These are phyloP conservation scores for Heliconius melpomene DNA, from an alignment of 1,140 invertebrate species.

Conservation along the genomic window DNA sequence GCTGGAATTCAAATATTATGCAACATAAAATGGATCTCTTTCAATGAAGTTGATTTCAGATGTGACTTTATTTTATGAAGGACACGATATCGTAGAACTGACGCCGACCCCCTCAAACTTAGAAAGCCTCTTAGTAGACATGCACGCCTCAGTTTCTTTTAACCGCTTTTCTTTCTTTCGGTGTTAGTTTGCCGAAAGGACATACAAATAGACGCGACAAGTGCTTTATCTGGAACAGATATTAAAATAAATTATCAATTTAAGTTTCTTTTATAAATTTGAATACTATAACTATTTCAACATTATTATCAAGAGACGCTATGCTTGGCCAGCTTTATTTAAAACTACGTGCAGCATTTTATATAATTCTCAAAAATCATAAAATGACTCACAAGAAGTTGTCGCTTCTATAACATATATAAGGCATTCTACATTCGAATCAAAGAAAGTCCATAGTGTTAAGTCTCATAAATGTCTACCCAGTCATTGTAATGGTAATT, in stretches of 20 bases:
- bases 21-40: background rate
- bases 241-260: background rate
- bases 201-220: constrained; percentile 61
- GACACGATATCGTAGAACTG: constrained; percentile 59
- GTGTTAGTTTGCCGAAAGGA: constrained; percentile 57
- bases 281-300: background rate
- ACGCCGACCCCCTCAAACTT: constrained; percentile 62
- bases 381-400: background rate
- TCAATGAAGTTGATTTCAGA: constrained; percentile 8
- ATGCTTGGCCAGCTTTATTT: constrained; percentile 32
- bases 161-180: constrained; percentile 63
- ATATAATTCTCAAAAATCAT: constrained; percentile 4
- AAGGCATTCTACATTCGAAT: constrained; percentile 46
- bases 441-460: constrained; percentile 49
- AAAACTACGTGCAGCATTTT: background rate
- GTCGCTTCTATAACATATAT: constrained; percentile 44
- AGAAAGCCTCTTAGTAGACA: constrained; percentile 74
- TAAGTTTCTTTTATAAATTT: background rate
- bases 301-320: background rate
- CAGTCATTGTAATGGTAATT: constrained; percentile 60
- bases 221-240: background rate
- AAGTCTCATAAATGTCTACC: constrained; percentile 58
- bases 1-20: background rate
- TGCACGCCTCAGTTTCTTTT: constrained; percentile 78
- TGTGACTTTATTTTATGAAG: constrained; percentile 14